Evolutionary conservation across 2,888 invertebrate genomes (phyloP).

Genomic region (Elegia similella): DNA sequence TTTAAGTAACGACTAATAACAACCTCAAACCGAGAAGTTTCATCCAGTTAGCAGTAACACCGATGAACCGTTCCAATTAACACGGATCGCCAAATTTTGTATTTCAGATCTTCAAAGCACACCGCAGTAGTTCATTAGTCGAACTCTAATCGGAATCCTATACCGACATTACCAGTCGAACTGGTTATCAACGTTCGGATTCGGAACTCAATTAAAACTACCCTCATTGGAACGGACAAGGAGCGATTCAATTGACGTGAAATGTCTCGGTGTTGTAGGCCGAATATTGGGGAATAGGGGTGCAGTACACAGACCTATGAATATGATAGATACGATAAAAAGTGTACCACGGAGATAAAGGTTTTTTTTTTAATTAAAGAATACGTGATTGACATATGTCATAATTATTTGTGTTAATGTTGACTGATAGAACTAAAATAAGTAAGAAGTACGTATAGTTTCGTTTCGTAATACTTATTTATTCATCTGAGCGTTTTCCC

Average conservation of each 20-base stretch:
- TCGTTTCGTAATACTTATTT: too few species aligned
- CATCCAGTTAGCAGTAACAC: too few species aligned
- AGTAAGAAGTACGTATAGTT: too few species aligned
- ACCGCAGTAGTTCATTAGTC: background rate
- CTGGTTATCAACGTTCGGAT: conserved; percentile 23
- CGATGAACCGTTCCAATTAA: too few species aligned
- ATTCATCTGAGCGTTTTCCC: too few species aligned
- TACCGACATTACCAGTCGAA: conserved; percentile 27
- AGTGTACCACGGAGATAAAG: background rate
- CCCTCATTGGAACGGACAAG: conserved; percentile 46
- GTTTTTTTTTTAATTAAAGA: too few species aligned
- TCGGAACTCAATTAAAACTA: conserved; percentile 66
- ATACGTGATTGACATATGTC: too few species aligned
- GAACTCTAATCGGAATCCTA: conserved; percentile 11
- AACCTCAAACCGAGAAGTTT: too few species aligned
- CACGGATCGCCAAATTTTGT: background rate
- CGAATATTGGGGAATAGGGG: conserved; percentile 26
- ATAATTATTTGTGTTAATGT: too few species aligned
- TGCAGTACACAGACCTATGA: conserved; percentile 8
- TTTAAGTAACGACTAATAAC: too few species aligned
- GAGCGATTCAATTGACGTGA: conserved; percentile 33
- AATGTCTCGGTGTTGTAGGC: conserved; percentile 18
- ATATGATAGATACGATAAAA: background rate
- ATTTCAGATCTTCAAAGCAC: background rate
- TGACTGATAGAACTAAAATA: too few species aligned